Evolutionary conservation across 2,888 invertebrate genomes (phyloP), one percentile per base, ranked within the genome.

Genomic region (Cylloceria caligata): DNA sequence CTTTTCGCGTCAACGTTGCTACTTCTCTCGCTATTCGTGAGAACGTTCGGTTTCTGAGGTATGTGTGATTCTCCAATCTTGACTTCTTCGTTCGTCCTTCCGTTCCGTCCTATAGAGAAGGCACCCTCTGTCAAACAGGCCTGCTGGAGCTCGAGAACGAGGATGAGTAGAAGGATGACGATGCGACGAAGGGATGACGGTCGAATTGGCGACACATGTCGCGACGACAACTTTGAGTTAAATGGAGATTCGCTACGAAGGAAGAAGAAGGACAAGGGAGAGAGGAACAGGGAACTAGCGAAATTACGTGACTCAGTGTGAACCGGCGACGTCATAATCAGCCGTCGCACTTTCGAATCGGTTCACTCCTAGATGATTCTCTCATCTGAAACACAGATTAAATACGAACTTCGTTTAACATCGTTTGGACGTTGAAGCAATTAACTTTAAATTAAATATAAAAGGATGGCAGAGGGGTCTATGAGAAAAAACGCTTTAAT

Each of bases 291-390:
- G 87, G 88, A 88, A 89, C 88, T 88, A 90, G 89, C 88, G 87
- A 88, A 84, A 87, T 84, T 88, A 83, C 85, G 86, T 85, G 86
- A 87, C 86, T 87, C 84, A 77, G 57, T 81, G 82, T 86, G 84
- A 90, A 87, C 87, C 86, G 88, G 88, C 90, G 90, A 89, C 90
- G 90, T 91, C 92, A 92, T 92, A 91, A 90, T 92, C 92, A 91
- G 90, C 87, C 89, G 91, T 88, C 92, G 88, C 83, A 85, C 86
- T 81, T 87, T 65, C 81, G 69, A 68, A 78, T 78, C 60, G 30
- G 67, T 55, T 27, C 45, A 42, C 75, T 68, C 39, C 81, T 78
- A 49, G 45, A 75, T 27, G 72, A 60, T 68, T 69, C 52, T 60
- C 36, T 80, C 83, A 84, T 84, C 84, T 84, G 83, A 30, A 84